Percentiles rank a stretch among this genome's conserved stretches.
Evolutionary conservation across 2,888 invertebrate species (phyloP).

Genomic region (Tinea pellionella): DNA sequence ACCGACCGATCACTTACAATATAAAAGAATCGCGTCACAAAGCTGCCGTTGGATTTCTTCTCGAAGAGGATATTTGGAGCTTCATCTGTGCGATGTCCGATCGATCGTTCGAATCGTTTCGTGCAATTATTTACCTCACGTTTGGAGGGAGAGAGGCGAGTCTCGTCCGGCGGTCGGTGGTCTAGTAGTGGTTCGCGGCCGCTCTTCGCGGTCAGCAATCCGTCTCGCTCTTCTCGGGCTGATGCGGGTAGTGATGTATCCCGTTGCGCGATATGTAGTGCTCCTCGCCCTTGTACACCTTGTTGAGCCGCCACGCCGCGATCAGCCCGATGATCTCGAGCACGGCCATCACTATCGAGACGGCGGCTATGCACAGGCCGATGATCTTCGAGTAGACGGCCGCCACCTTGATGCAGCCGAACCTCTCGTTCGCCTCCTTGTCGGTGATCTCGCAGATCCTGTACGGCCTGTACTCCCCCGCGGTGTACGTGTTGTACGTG

Average conservation of each 20-base stretch:
- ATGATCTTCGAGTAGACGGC: constrained; percentile 62
- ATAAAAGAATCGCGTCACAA: no score
- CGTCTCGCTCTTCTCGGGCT: constrained; percentile 23
- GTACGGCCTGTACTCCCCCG: constrained; percentile 2
- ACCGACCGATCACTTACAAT: no score
- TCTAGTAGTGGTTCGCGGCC: neutral
- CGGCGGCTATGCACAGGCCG: constrained; percentile 55
- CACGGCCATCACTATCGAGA: constrained; percentile 46
- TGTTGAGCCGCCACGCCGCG: constrained; percentile 54
- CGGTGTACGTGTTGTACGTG: constrained; percentile 1
- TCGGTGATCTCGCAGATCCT: constrained; percentile 51
- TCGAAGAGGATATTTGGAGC: constrained; percentile 11
- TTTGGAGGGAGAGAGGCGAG: neutral
- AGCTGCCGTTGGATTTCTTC: constrained; percentile 2
- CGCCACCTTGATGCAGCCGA: constrained; percentile 62
- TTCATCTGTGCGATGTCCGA: neutral
- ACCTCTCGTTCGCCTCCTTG: constrained; percentile 58
- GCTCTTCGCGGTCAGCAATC: neutral
- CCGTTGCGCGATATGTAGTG: constrained; percentile 53
- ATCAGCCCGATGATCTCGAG: constrained; percentile 48
- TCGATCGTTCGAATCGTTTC: neutral
- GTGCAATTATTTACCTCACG: neutral
- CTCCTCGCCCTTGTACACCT: constrained; percentile 52
- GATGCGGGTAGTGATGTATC: neutral
- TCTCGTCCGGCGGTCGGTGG: constrained; percentile 1